Evolutionary conservation across 2,888 invertebrate genomes (phyloP), one percentile per base, ranked within the genome.

Genomic region (Silvanus unidentatus): DNA sequence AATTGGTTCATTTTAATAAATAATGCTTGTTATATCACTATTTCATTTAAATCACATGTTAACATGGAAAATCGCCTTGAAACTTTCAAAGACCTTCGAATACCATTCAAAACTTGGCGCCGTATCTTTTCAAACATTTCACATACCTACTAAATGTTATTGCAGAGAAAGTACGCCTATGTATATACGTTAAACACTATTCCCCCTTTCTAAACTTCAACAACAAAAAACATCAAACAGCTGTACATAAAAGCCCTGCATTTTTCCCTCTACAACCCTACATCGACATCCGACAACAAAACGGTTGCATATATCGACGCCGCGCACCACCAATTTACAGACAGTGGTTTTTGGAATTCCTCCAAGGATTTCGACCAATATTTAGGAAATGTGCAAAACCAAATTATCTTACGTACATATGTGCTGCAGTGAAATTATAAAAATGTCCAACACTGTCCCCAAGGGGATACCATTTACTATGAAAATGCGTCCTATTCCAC

Each of bases 401-500:
- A 4, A 37, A 37, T 9, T 37, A 9, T 9, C 14, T 37, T 9
- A n/a, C n/a, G n/a, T 37, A 37, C n/a, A 32, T 3, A 12, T 4
- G 13, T 8, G 32, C n/a, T n/a, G n/a, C n/a, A n/a, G n/a, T n/a
- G 32, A 12, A n/a, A 12, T n/a, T 32, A 5, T 30, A 32, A 38
- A 44, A 47, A 44, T 41, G 38, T 35, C 42, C 9, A 30, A 44
- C n/a, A n/a, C n/a, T 32, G 13, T 13, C 2, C 32, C 45, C 45
- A 37, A n/a, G 28, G 45, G 30, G 45, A 36, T 32, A 40, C 30
- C 29, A 43, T 45, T 43, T 37, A 45, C 39, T 41, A 43, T 43
- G 43, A 42, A 39, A 53, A 50, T 50, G 53, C 43, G 49, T 49
- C 47, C 22, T 22, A 22, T 8, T 22, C 3, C 22, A 3, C 22